Base-by-base conservation (phyloP, 2,797 vertebrate genomes). In the Enteromius radiatus region DNA sequence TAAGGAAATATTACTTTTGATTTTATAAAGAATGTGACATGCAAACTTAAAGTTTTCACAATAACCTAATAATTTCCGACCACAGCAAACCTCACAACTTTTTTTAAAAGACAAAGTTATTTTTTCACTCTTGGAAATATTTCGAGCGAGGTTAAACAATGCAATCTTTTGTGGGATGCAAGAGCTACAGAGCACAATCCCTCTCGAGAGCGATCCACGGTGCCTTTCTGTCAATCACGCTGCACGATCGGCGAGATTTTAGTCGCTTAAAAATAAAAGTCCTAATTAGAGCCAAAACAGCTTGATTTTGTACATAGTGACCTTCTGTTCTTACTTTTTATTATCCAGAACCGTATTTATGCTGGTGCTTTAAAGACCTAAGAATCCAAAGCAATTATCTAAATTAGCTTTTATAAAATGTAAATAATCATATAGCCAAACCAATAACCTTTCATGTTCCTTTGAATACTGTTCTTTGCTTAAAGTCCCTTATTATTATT, bases 211-310 rank as follows among this genome's bases (percentile, higher is more conserved):
- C 21, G 71, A 56, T 31, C 71, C 56, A 23, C 45, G 49, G 47
- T 59, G 69, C 69, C 47, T 68, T 81, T 43, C 81, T 56, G 77
- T 80, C 43, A 28, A 70, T 70, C 26, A 75, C 49, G 14, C 49
- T 47, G 56, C 79, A 45, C 52, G 17, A 41, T 69, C 36, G 45
- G 54, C 64, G 41, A 68, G 36, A 31, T 49, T n/a, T 23, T 7
- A 43, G 8, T 31, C 47, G 17, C 14, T 56, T 67, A 76, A 67
- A 73, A 59, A 49, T 74, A 56, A 67, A 76, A 54, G n/a, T 41
- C 73, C 4, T 6, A 59, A 15, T 41, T 59, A 19, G n/a, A 76
- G 54, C 36, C n/a, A 56, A 41, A 38, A 54, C 71, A 12, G 70
- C 26, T n/a, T 33, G 2, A 74, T 31, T 71, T 26, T 19, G 26